phyloP scores from a whole-genome alignment of 2,113 vertebrate genomes.

The Gila orcuttii region DNA sequence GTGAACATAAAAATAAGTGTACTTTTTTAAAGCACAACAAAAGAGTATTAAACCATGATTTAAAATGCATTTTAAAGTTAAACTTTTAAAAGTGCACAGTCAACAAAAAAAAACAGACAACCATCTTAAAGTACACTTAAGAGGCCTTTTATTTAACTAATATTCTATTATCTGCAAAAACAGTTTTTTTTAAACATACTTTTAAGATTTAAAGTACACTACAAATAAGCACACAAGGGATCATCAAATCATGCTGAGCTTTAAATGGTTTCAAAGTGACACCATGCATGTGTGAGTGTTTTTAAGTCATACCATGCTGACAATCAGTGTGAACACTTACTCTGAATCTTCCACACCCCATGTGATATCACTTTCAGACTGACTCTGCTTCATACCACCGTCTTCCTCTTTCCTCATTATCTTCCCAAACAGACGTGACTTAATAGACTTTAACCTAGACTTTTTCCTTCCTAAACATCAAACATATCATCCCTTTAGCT shows the following conservation, averaged over 20 bases:
- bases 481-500: not conserved
- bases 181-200: not conserved
- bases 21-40: not conserved
- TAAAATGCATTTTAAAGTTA: not conserved
- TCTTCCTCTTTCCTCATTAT: conserved; percentile 79
- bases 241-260: too few species aligned
- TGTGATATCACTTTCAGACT: conserved; percentile 80
- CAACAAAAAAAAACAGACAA: not conserved
- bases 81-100: not conserved
- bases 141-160: not conserved
- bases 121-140: not conserved
- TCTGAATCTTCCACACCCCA: conserved; percentile 77
- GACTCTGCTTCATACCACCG: conserved; percentile 77
- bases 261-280: too few species aligned
- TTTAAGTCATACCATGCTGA: not conserved
- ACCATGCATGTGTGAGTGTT: not conserved
- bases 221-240: not conserved
- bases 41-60: not conserved
- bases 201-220: not conserved
- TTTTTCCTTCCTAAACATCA: conserved; percentile 82
- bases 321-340: not conserved
- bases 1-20: not conserved
- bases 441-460: conserved; percentile 86
- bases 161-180: not conserved
- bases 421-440: conserved; percentile 81